These are phyloP conservation scores for Dasyornis broadbenti DNA, from an alignment of 2,113 vertebrate genomes.

Conservation along the genomic window DNA sequence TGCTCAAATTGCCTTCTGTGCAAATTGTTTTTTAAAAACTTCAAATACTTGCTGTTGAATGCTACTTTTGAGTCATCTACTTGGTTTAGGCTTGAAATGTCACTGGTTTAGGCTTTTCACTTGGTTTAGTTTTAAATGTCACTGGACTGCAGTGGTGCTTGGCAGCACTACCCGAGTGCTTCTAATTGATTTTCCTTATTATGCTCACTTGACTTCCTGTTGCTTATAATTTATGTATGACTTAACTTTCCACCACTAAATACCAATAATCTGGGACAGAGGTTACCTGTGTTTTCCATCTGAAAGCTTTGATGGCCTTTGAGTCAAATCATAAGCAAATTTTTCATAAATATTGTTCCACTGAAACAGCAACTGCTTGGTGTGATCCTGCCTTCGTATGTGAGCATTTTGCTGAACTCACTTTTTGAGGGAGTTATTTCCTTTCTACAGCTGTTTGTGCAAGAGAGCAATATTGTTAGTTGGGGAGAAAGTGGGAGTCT, in stretches of 20 bases:
- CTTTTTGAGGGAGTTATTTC: neutral
- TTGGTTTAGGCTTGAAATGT: neutral
- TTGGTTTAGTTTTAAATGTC: neutral
- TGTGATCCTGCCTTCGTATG: neutral
- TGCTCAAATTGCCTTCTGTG: neutral
- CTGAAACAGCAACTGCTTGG: neutral
- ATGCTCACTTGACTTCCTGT: neutral
- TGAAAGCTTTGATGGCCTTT: neutral
- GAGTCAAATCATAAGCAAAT: neutral
- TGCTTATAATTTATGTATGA: neutral
- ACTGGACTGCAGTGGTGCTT: neutral
- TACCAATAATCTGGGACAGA: neutral
- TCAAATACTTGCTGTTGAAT: neutral
- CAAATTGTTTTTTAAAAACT: neutral
- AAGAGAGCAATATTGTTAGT: neutral
- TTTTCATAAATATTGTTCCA: neutral
- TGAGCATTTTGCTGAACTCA: neutral
- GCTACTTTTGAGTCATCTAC: neutral
- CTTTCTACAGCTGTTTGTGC: neutral
- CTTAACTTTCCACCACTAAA: neutral
- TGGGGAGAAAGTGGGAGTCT: neutral
- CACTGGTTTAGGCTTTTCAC: neutral
- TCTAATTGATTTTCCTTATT: constrained; percentile 12
- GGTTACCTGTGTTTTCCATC: neutral
- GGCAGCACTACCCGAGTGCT: neutral